Conservation (phyloP, 2,797 vertebrate genomes). For the Sebastes goodei region DNA sequence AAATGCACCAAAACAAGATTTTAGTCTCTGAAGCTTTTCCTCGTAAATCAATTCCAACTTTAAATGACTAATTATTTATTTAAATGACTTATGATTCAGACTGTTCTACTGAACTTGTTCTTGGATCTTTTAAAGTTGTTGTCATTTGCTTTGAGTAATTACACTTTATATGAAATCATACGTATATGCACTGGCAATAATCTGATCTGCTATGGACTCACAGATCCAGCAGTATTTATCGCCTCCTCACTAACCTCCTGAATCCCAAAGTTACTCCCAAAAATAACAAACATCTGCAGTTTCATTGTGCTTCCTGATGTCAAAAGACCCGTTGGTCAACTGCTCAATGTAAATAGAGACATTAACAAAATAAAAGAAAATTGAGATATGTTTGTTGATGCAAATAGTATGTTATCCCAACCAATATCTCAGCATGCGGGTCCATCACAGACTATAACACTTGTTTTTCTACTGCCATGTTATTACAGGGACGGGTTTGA, state of each 20-base stretch:
- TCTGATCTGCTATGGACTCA: neutral
- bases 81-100: neutral
- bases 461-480: conserved; percentile 10
- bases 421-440: neutral
- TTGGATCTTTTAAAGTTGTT: neutral
- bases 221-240: neutral
- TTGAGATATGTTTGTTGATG: too few species aligned
- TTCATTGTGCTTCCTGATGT: neutral
- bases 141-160: neutral
- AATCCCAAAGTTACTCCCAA: neutral
- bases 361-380: neutral
- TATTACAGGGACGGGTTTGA: conserved; percentile 37
- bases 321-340: neutral
- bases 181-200: neutral
- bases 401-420: neutral
- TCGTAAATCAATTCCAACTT: neutral
- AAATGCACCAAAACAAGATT: neutral
- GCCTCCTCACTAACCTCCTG: neutral
- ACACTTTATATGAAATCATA: neutral
- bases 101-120: neutral
- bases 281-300: neutral
- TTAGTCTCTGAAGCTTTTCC: neutral
- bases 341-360: neutral
- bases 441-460: neutral
- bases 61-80: neutral